Conservation (phyloP, 2,888 invertebrate genomes). For the Caradrina clavipalpis region DNA sequence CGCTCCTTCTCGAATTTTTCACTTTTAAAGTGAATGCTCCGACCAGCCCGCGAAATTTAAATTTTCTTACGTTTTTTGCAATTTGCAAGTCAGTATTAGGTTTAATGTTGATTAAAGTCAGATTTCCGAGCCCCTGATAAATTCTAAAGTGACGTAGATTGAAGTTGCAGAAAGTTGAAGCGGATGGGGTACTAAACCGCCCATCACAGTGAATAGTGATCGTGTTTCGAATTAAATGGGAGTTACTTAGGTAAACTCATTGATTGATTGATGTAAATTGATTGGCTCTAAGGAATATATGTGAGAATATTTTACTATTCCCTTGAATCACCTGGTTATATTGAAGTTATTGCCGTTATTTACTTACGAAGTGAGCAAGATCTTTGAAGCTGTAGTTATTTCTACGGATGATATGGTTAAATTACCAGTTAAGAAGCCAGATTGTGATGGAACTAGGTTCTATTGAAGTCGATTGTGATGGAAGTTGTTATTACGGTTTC, state of each 20-base stretch:
- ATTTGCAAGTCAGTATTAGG: too few relatives aligned
- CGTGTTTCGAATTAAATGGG: conserved; percentile 73
- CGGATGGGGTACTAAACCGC: conserved; percentile 67
- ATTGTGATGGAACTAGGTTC: background rate
- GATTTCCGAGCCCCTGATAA: conserved; percentile 48
- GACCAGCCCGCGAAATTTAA: too few relatives aligned
- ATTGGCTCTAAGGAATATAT: conserved; percentile 61
- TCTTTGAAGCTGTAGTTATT: background rate
- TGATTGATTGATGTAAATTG: conserved; percentile 78
- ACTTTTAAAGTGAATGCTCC: too few relatives aligned
- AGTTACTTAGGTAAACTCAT: conserved; percentile 67
- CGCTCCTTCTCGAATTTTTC: too few relatives aligned
- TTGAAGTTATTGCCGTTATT: conserved; percentile 19
- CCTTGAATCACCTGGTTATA: conserved; percentile 26
- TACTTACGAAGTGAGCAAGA: conserved; percentile 2
- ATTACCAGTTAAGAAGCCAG: background rate
- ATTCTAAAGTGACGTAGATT: conserved; percentile 71
- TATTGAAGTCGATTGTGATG: too few relatives aligned
- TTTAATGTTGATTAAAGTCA: too few relatives aligned
- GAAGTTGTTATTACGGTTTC: background rate
- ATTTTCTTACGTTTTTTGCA: too few relatives aligned
- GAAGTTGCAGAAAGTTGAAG: conserved; percentile 66
- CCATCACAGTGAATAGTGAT: conserved; percentile 71
- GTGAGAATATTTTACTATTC: conserved; percentile 63
- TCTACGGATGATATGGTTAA: background rate